phyloP scores from a whole-genome alignment of 2,888 invertebrate genomes.

The Mongoloraphidia duomilia region DNA sequence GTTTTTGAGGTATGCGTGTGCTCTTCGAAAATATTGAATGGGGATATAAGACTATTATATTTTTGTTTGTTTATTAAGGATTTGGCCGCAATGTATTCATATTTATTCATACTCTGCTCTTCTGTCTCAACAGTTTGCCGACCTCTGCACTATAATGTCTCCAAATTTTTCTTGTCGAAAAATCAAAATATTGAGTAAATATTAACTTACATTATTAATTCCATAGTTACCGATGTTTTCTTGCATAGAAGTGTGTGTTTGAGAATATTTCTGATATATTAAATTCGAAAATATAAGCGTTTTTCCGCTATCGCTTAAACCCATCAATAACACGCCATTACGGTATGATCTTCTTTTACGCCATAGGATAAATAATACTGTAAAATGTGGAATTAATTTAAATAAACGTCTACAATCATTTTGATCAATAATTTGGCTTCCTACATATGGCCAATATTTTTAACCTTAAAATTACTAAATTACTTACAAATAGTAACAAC shows the following conservation, averaged over 20 bases:
- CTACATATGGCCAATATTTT: constrained; percentile 1
- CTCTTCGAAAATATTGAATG: too few species aligned
- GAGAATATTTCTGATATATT: constrained; percentile 50
- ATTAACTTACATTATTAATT: constrained; percentile 43
- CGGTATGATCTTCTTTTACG: constrained; percentile 38
- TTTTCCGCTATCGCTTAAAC: constrained; percentile 83
- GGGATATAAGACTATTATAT: too few species aligned
- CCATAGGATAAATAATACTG: constrained; percentile 49
- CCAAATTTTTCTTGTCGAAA: too few species aligned
- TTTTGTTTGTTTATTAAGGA: too few species aligned
- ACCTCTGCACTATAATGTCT: too few species aligned
- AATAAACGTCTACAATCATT: not conserved
- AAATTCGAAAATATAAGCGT: constrained; percentile 73
- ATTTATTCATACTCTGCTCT: too few species aligned
- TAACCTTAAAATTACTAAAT: constrained; percentile 4
- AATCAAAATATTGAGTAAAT: too few species aligned
- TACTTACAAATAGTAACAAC: constrained; percentile 27
- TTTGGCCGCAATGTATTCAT: too few species aligned
- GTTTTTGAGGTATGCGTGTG: too few species aligned
- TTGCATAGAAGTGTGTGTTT: constrained; percentile 79
- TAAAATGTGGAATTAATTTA: constrained; percentile 18
- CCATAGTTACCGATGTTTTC: constrained; percentile 64
- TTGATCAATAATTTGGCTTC: not conserved
- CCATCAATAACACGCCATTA: constrained; percentile 60
- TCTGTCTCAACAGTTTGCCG: too few species aligned